These are phyloP conservation scores for Megatriorchis doriae DNA, from an alignment of 2,113 vertebrate species.

Conservation along the genomic window DNA sequence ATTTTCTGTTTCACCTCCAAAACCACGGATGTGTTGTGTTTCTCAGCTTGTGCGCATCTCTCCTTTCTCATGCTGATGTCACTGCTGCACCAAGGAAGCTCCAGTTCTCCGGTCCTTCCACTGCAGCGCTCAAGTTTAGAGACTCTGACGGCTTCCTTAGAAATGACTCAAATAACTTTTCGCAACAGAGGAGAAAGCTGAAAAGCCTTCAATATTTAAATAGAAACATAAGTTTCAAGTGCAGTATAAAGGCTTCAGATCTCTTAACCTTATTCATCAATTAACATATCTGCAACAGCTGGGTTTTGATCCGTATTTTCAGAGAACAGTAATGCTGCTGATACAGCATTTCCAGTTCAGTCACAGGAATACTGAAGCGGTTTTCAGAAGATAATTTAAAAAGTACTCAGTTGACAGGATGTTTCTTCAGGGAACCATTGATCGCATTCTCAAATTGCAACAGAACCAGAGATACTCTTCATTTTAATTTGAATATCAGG, in stretches of 20 bases:
- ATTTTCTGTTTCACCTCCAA: not conserved
- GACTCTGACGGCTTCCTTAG: not conserved
- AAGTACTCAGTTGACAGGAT: conserved; percentile 50
- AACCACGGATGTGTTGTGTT: not conserved
- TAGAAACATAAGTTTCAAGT: conserved; percentile 14
- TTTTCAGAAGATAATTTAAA: conserved; percentile 52
- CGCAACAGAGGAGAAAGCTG: not conserved
- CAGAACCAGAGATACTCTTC: conserved; percentile 37
- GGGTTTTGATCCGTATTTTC: conserved; percentile 46
- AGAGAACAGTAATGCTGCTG: conserved; percentile 51
- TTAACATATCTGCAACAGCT: conserved; percentile 52
- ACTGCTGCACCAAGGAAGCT: not conserved
- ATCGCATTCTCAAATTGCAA: conserved; percentile 29
- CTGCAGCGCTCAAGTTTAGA: not conserved
- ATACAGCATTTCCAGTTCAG: conserved; percentile 45
- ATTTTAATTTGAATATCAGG: conserved; percentile 56
- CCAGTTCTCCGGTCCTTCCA: not conserved
- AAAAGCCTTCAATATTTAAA: conserved; percentile 48
- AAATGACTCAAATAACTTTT: not conserved
- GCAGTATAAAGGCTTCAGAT: conserved; percentile 10
- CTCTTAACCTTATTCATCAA: conserved; percentile 33
- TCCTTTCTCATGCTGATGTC: not conserved
- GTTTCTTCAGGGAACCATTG: conserved; percentile 47
- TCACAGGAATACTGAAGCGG: conserved; percentile 5
- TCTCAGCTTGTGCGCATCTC: not conserved